Percentiles rank a stretch among this genome's conserved stretches.
phyloP scores from a whole-genome alignment of 2,888 invertebrate species.

The Gastracanthus pulcherrimus region DNA sequence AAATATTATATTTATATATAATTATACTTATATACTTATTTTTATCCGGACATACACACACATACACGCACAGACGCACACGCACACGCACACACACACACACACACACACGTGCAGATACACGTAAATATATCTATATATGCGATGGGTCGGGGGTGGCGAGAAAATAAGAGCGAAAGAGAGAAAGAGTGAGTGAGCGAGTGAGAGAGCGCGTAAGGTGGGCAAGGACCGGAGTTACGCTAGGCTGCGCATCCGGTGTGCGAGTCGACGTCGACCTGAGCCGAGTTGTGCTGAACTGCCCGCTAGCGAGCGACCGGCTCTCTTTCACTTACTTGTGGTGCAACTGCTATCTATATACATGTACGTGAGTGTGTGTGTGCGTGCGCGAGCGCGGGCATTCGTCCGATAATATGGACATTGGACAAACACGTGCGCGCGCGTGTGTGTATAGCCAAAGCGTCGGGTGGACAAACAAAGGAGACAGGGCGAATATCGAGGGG shows the following conservation, averaged over 20 bases:
- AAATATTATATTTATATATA: no score
- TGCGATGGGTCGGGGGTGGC: constrained; percentile 8
- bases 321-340: not conserved
- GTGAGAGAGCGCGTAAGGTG: constrained; percentile 52
- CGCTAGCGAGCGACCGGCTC: not conserved
- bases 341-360: not conserved
- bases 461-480: constrained; percentile 27
- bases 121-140: not conserved
- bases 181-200: not conserved
- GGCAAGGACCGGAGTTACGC: constrained; percentile 74
- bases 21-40: no score
- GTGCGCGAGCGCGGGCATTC: constrained; percentile 10
- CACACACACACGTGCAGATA: no score
- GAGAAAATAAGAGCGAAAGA: no score
- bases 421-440: constrained; percentile 4
- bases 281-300: not conserved
- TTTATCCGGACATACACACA: no score
- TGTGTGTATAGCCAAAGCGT: not conserved
- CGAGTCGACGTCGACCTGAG: not conserved
- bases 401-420: constrained; percentile 48
- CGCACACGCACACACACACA: no score
- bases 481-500: no score
- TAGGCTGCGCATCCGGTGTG: constrained; percentile 72
- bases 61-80: no score
- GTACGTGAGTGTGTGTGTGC: not conserved